These are phyloP conservation scores for Listronotus bonariensis DNA, from an alignment of 1,140 invertebrate genomes.

Conservation along the genomic window DNA sequence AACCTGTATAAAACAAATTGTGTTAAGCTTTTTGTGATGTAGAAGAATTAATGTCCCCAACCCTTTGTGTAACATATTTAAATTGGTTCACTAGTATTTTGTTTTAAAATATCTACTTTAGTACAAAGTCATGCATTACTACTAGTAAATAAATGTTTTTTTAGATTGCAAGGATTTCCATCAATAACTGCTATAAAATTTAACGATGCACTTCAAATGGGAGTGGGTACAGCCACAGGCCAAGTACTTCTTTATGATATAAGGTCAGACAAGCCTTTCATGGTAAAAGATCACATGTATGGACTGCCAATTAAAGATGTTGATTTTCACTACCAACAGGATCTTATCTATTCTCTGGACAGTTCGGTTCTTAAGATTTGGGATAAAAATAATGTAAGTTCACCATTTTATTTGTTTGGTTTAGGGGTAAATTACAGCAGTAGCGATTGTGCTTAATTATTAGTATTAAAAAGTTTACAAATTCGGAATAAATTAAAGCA, in stretches of 20 bases:
- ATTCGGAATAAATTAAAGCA: too few species aligned
- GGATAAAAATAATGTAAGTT: conserved; percentile 83
- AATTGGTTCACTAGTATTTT: too few species aligned
- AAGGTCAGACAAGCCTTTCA: conserved; percentile 84
- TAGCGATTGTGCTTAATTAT: too few species aligned
- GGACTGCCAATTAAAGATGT: conserved; percentile 89
- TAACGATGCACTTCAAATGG: conserved; percentile 82
- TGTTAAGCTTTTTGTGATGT: too few species aligned
- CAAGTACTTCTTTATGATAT: conserved; percentile 96
- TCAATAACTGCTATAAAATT: conserved; percentile 81
- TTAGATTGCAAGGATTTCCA: conserved; percentile 69
- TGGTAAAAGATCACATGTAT: conserved; percentile 95
- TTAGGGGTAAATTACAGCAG: too few species aligned
- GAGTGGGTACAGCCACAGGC: conserved; percentile 90
- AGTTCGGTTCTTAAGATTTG: conserved; percentile 92
- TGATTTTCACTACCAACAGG: conserved; percentile 80
- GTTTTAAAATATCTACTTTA: too few species aligned
- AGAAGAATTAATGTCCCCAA: too few species aligned
- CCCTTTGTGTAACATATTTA: too few species aligned
- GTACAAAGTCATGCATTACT: too few species aligned
- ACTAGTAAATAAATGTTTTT: conserved; percentile 22
- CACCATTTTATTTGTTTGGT: neutral
- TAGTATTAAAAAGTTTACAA: too few species aligned
- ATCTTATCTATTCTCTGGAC: conserved; percentile 92
- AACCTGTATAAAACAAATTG: too few species aligned